Evolutionary conservation across 2,113 vertebrate species (phyloP).

Genomic region (Monarcha castaneiventris): DNA sequence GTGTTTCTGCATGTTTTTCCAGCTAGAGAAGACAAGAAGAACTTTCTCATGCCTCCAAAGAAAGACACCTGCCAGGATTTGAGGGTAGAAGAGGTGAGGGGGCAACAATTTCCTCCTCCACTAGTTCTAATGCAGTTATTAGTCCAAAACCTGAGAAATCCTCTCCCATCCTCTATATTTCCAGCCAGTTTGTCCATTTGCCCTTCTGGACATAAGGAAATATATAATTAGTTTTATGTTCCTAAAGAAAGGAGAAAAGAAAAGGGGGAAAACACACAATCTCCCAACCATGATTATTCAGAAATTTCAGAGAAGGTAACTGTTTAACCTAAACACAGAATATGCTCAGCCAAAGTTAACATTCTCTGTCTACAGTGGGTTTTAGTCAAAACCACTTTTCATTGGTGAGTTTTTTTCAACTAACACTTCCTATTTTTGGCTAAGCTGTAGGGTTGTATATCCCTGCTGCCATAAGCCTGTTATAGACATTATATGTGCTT

Average conservation of each 20-base stretch:
- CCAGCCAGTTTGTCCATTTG: neutral
- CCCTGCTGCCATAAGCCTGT: neutral
- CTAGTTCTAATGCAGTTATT: neutral
- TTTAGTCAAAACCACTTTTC: neutral
- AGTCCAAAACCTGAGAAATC: neutral
- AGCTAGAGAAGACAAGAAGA: neutral
- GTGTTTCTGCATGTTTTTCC: neutral
- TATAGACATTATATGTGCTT: neutral
- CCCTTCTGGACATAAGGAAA: neutral
- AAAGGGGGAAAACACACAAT: accelerated
- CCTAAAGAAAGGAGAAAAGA: neutral
- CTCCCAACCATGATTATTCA: accelerated
- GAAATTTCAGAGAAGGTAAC: neutral
- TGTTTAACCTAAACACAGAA: neutral
- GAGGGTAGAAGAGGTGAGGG: neutral
- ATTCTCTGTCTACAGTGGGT: neutral
- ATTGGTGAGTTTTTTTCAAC: neutral
- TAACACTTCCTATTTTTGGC: neutral
- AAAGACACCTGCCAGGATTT: accelerated
- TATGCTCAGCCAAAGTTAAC: neutral
- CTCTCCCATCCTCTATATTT: accelerated
- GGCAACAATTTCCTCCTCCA: neutral
- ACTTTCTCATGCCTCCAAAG: neutral
- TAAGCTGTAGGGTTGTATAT: neutral
- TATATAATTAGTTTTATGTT: neutral